phyloP scores from a whole-genome alignment of 2,113 vertebrate genomes.

The Epinephelus fuscoguttatus region DNA sequence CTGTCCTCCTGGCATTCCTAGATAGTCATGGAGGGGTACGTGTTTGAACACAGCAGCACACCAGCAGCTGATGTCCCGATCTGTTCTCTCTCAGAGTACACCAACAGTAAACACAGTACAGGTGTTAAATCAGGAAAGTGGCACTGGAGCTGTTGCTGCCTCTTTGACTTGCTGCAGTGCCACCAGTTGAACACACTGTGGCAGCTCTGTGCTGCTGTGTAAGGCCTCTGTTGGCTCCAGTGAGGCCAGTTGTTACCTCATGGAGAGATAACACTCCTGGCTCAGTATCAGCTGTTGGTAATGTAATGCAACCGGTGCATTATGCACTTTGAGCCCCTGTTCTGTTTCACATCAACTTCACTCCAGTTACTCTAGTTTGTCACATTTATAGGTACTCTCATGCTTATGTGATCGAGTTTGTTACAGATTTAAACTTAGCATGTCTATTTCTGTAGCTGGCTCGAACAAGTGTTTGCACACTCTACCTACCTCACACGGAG shows the following conservation, averaged over 20 bases:
- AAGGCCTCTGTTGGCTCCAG: no score
- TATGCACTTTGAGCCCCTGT: not conserved
- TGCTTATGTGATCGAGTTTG: conserved; percentile 31
- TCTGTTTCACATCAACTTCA: conserved; percentile 2
- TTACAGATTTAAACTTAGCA: conserved; percentile 49
- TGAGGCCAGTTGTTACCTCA: not conserved
- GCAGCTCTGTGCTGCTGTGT: conserved; percentile 57
- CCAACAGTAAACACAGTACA: not conserved
- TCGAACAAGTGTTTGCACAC: conserved; percentile 5
- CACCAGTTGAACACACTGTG: conserved; percentile 66
- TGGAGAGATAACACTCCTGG: conserved; percentile 7
- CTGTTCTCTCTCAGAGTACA: not conserved
- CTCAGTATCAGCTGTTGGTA: conserved; percentile 33
- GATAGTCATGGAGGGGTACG: not conserved
- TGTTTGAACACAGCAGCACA: not conserved
- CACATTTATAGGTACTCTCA: conserved; percentile 9
- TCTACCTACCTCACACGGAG: not conserved
- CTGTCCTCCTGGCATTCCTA: conserved; percentile 26
- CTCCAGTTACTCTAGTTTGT: conserved; percentile 11
- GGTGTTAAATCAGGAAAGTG: not conserved
- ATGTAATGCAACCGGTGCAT: conserved; percentile 17
- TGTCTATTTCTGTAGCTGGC: conserved; percentile 59
- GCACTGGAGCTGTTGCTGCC: fast-evolving
- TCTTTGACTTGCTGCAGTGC: conserved; percentile 12
- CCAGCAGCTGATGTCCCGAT: conserved; percentile 2